Evolutionary conservation across 2,113 vertebrate genomes (phyloP), one percentile per base, ranked within the genome.

Genomic region (Phasianus colchicus): DNA sequence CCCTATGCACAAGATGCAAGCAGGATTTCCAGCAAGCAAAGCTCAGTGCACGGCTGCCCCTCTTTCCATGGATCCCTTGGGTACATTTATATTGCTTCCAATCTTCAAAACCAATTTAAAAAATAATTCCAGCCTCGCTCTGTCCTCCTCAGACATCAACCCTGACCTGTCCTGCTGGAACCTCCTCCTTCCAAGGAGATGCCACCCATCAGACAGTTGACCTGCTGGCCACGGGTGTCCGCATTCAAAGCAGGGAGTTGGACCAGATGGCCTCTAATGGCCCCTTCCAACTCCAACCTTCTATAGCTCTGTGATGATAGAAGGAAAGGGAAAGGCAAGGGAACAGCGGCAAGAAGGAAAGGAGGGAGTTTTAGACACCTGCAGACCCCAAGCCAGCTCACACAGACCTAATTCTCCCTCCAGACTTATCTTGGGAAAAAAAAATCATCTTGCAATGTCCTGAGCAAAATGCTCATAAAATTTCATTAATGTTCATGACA

Each of bases 381-480:
- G 71, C 63, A 64, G 63, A 78, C 34, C 52, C 77, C 55, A 22
- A 4, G 19, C 52, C 54, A 8, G 14, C 57, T 48, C 14, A n/a
- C 7, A 10, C 25, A 27, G 71, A 25, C 30, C 77, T 70, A 63
- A 89, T 64, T 74, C 69, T 95, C 77, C 75, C 92, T 36, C 36
- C 36, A 42, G 50, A 47, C 40, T 36, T 67, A 22, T 45, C 72
- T 69, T 36, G 4, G 24, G 5, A 7, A 2, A 45, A 80, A 70
- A 81, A 90, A 73, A 86, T 73, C 72, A 84, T 83, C 85, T 71
- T 58, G 88, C 70, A 92, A 63, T 5, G 36, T 95, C 90, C 94
- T 29, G 12, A 95, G 93, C 67, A 89, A 97, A 96, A 96, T 16
- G 57, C 89, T 88, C 89, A 82, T 92, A 93, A 97, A 94, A 89